Conservation (phyloP, 2,113 vertebrate species). For the Phasianus colchicus region DNA sequence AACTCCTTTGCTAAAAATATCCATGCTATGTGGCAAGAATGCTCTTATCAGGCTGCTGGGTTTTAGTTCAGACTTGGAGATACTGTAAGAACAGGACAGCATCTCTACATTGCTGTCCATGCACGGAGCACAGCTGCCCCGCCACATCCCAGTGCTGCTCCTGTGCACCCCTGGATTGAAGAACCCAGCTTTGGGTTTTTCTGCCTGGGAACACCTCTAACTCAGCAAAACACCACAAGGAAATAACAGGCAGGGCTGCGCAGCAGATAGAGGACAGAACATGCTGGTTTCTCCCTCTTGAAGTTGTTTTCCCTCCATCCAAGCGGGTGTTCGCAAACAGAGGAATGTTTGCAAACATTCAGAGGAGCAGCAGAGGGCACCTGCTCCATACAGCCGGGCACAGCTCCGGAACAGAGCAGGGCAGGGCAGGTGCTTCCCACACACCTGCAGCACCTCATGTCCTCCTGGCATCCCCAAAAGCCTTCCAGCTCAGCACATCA, state of each 20-base stretch:
- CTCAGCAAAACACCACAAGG: not conserved
- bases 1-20: not conserved
- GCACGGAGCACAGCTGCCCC: no score
- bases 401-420: no score
- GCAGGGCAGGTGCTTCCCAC: not conserved
- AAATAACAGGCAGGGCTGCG: not conserved
- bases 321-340: not conserved
- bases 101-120: no score
- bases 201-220: not conserved
- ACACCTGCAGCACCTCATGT: not conserved
- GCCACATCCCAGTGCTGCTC: not conserved
- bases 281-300: not conserved
- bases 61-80: not conserved
- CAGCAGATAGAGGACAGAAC: not conserved
- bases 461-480: no score
- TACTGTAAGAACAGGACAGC: not conserved
- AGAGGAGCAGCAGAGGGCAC: not conserved
- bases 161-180: rapidly evolving
- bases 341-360: not conserved
- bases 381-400: not conserved
- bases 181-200: not conserved
- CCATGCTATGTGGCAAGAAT: not conserved
- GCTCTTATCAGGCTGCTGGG: not conserved
- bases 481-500: not conserved
- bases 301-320: not conserved